A percentile compares a stretch with the other conserved stretches of the same genome.
Evolutionary conservation across 2,888 invertebrate genomes (phyloP).

Genomic region (Schizaphis graminum): DNA sequence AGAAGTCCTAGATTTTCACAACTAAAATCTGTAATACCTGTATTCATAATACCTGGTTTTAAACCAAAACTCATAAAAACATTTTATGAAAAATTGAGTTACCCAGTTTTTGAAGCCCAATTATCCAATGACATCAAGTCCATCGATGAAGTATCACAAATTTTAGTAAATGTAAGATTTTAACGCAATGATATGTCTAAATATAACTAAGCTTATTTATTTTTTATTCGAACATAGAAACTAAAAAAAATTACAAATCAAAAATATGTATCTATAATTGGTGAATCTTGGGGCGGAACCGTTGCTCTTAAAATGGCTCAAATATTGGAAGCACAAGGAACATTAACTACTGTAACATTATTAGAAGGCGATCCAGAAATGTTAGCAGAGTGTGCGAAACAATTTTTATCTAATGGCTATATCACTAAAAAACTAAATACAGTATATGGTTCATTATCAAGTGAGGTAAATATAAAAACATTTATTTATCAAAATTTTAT

Average conservation of each 20-base stretch:
- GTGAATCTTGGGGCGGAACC: constrained; percentile 76
- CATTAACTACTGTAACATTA: constrained; percentile 59
- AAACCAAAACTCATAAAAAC: constrained; percentile 69
- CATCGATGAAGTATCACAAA: constrained; percentile 28
- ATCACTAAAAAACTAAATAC: not conserved
- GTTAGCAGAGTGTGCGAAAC: not conserved
- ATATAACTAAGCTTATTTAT: not conserved
- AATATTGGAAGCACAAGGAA: constrained; percentile 70
- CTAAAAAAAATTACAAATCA: not conserved
- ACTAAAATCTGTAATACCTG: constrained; percentile 69
- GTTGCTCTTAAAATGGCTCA: constrained; percentile 76
- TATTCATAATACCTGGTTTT: constrained; percentile 72
- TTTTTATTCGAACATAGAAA: not conserved
- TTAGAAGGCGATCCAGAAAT: constrained; percentile 65
- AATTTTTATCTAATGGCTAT: not conserved
- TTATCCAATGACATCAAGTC: constrained; percentile 14
- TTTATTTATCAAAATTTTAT: not conserved
- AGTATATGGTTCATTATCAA: not conserved
- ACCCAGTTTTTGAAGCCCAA: constrained; percentile 55
- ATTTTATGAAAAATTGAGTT: constrained; percentile 1
- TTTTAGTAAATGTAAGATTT: constrained; percentile 26
- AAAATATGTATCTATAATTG: constrained; percentile 71
- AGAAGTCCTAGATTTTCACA: constrained; percentile 71
- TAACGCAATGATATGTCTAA: not conserved
- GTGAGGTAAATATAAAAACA: constrained; percentile 20